Conservation (phyloP, 2,113 vertebrate species). For the Pseudonaja textilis region DNA sequence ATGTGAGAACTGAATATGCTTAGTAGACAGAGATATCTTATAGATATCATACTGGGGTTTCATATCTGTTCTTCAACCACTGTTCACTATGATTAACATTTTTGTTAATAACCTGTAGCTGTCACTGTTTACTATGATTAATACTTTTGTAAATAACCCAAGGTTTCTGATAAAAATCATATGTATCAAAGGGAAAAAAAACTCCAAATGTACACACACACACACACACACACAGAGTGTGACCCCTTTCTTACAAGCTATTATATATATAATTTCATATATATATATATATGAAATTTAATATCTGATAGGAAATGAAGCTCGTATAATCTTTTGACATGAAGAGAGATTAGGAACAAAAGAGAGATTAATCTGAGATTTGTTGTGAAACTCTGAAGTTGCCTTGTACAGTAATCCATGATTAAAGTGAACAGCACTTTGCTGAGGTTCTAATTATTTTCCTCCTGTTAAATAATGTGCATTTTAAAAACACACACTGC, state of each 20-base stretch:
- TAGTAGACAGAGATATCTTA: slow-evolving; percentile 4
- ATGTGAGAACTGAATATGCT: slow-evolving; percentile 16
- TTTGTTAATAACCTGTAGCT: neutral
- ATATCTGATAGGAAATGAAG: slow-evolving; percentile 77
- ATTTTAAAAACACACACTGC: neutral
- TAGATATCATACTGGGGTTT: accelerated
- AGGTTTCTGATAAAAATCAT: slow-evolving; percentile 27
- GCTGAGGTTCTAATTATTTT: slow-evolving; percentile 17
- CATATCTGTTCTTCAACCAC: neutral
- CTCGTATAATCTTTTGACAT: slow-evolving; percentile 80
- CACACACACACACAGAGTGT: neutral
- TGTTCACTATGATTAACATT: neutral
- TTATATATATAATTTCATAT: neutral
- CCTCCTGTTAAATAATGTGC: slow-evolving; percentile 33
- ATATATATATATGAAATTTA: slow-evolving; percentile 67
- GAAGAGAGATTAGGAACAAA: slow-evolving; percentile 78
- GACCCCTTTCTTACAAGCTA: slow-evolving; percentile 23
- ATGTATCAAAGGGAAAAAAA: slow-evolving; percentile 16
- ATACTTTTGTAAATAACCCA: neutral
- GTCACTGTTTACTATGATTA: neutral
- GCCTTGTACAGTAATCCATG: slow-evolving; percentile 48
- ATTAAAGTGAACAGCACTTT: slow-evolving; percentile 57
- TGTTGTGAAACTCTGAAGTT: slow-evolving; percentile 70
- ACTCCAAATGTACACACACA: neutral
- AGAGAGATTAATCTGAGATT: slow-evolving; percentile 85